Conservation (phyloP, 2,113 vertebrate genomes). For the Platycercus adscitus region DNA sequence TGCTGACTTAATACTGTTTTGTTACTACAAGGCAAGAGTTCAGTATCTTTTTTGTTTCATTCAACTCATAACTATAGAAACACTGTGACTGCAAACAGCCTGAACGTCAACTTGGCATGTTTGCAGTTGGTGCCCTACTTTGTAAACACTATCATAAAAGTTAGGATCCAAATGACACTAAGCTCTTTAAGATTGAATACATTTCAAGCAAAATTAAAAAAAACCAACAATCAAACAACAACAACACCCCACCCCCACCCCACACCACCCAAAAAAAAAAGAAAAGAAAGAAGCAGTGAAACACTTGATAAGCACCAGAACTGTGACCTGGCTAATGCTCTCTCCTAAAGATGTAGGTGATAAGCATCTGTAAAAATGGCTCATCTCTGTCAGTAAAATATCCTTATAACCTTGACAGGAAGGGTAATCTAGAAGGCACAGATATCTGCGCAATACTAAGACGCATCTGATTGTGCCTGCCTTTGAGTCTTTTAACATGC, state of each 20-base stretch:
- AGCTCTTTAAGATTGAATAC: background rate
- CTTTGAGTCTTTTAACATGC: background rate
- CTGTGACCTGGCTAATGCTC: background rate
- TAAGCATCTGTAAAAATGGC: background rate
- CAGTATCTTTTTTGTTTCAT: background rate
- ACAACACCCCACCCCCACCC: too few species aligned
- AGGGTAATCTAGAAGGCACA: background rate
- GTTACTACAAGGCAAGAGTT: background rate
- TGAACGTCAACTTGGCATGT: background rate
- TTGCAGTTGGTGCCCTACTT: background rate
- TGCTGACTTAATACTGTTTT: background rate
- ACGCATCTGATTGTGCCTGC: background rate
- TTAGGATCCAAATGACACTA: background rate
- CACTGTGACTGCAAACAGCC: background rate
- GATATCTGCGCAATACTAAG: background rate
- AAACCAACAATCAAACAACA: background rate
- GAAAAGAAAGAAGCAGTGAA: background rate
- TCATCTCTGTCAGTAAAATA: background rate
- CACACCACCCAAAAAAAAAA: too few species aligned
- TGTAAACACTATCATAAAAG: background rate
- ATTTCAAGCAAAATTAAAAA: background rate
- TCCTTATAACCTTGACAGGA: background rate
- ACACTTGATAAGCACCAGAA: background rate
- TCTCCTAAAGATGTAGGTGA: background rate
- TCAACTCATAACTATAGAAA: background rate